Percentiles rank a stretch among this genome's conserved stretches.
phyloP scores from a whole-genome alignment of 2,888 invertebrate genomes.

The Bimastos eiseni region DNA sequence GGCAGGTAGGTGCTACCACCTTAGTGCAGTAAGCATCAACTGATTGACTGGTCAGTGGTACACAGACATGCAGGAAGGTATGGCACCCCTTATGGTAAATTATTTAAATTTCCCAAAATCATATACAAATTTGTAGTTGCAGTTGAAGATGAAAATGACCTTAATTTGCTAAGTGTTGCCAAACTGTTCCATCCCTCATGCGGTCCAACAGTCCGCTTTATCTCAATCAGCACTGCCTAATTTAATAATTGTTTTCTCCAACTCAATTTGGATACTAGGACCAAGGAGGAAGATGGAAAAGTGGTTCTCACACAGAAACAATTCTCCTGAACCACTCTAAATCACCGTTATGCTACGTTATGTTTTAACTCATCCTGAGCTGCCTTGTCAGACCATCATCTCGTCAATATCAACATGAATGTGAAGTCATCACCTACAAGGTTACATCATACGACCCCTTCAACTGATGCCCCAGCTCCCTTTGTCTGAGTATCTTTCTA shows the following conservation, averaged over 20 bases:
- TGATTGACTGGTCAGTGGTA: background rate
- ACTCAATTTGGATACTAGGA: too few species aligned
- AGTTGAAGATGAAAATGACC: background rate
- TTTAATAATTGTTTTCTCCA: background rate
- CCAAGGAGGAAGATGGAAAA: too few species aligned
- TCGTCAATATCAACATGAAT: background rate
- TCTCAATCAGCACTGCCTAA: background rate
- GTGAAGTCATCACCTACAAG: background rate
- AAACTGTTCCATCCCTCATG: background rate
- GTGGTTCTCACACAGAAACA: too few species aligned
- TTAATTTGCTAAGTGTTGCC: background rate
- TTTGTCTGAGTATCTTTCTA: background rate
- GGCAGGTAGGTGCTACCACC: background rate
- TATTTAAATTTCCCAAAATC: background rate
- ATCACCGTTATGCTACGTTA: too few species aligned
- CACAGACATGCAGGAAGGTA: background rate
- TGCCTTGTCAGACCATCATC: background rate
- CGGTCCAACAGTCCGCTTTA: background rate
- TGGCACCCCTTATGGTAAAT: background rate
- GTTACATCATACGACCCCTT: background rate
- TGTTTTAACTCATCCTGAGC: too few species aligned
- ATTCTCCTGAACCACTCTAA: too few species aligned
- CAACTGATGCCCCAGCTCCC: background rate
- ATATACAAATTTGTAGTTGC: background rate
- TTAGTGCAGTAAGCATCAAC: background rate